Percentiles rank a stretch among this genome's conserved stretches.
phyloP scores from a whole-genome alignment of 2,888 invertebrate species.

The Schizaphis graminum region DNA sequence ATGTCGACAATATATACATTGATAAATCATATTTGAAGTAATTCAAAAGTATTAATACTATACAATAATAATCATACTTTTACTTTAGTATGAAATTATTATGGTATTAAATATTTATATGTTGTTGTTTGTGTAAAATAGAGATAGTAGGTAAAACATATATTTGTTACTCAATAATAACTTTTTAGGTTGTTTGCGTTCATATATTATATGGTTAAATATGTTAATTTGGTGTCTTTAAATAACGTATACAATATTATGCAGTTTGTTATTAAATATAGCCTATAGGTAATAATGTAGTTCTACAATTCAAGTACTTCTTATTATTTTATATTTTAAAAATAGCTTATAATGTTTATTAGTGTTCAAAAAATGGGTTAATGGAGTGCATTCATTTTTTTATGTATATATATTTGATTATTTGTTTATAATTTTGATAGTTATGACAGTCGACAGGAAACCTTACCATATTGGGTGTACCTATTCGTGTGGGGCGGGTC shows the following conservation, averaged over 20 bases:
- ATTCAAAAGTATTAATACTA: background rate
- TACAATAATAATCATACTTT: background rate
- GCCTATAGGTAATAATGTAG: background rate
- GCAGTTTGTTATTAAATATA: background rate
- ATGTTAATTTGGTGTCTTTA: background rate
- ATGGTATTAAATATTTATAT: background rate
- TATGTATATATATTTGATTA: background rate
- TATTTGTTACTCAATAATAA: slow-evolving; percentile 1
- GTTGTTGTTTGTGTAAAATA: background rate
- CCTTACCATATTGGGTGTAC: background rate
- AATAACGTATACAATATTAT: background rate
- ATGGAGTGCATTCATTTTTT: background rate
- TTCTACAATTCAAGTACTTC: background rate
- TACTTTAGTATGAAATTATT: background rate
- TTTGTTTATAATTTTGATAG: slow-evolving; percentile 15
- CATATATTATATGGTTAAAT: background rate
- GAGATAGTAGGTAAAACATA: background rate
- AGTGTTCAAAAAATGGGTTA: background rate
- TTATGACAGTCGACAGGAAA: background rate
- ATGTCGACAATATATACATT: background rate
- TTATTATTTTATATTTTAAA: background rate
- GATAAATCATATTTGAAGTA: background rate
- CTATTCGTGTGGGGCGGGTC: background rate
- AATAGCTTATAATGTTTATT: background rate
- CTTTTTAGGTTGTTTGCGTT: background rate